phyloP scores from a whole-genome alignment of 2,797 vertebrate species.

The Natrix natrix region DNA sequence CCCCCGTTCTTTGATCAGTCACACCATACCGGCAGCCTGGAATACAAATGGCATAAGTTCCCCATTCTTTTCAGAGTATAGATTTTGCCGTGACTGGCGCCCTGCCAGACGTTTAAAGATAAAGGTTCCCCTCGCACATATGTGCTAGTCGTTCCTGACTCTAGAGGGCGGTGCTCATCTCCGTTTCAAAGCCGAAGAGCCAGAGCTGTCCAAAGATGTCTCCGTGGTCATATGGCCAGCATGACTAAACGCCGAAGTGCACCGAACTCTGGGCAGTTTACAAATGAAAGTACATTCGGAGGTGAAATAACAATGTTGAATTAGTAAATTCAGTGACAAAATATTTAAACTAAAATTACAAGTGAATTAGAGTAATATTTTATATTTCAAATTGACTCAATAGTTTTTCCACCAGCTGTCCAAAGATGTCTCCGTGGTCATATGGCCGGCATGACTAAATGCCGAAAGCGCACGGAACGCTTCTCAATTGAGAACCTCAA shows the following conservation, averaged over 20 bases:
- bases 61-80: background rate
- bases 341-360: background rate
- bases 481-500: background rate
- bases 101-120: background rate
- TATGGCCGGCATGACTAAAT: no score
- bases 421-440: no score
- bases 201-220: no score
- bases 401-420: background rate
- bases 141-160: no score
- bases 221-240: no score
- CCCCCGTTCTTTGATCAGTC: background rate
- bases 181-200: no score
- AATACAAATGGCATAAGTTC: background rate
- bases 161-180: no score
- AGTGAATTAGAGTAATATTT: background rate
- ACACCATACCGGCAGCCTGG: no score
- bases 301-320: background rate
- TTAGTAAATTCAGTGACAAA: background rate
- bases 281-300: background rate
- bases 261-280: background rate
- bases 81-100: background rate
- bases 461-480: no score
- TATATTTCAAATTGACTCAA: constrained; percentile 56
- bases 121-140: no score
- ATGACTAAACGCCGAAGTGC: no score